phyloP scores from a whole-genome alignment of 1,140 invertebrate species.

The Drosophila rhopaloa region DNA sequence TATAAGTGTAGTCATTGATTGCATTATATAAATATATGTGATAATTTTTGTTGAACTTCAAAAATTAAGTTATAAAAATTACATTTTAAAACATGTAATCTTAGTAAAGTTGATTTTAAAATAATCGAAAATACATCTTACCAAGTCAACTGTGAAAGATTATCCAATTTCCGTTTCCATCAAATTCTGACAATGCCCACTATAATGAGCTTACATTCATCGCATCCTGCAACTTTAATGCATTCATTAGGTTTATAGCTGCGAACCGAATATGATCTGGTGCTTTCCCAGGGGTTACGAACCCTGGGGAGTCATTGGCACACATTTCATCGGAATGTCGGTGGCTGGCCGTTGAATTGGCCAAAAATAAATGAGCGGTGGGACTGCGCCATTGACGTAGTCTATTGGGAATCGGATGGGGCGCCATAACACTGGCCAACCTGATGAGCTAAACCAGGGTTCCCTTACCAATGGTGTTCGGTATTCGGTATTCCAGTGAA shows the following conservation, averaged over 20 bases:
- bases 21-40: no score
- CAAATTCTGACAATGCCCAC: background rate
- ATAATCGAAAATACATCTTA: no score
- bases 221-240: conserved; percentile 73
- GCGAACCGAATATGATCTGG: conserved; percentile 51
- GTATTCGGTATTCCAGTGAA: conserved; percentile 6
- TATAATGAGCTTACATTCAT: conserved; percentile 22
- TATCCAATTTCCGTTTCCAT: background rate
- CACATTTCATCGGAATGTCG: conserved; percentile 53
- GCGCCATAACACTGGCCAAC: no score
- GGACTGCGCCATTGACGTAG: conserved; percentile 2
- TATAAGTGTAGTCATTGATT: no score
- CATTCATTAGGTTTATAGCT: conserved; percentile 77
- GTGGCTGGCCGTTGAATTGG: conserved; percentile 47
- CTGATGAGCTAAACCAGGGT: conserved; percentile 11
- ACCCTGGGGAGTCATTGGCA: conserved; percentile 74
- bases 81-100: background rate
- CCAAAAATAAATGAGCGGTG: conserved; percentile 44
- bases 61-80: background rate
- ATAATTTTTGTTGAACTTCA: no score
- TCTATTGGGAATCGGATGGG: background rate
- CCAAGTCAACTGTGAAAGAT: no score
- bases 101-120: background rate
- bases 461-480: background rate
- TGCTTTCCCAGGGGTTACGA: background rate